Base-by-base conservation (phyloP, 2,888 invertebrate species). In the Trissolcus japonicus region DNA sequence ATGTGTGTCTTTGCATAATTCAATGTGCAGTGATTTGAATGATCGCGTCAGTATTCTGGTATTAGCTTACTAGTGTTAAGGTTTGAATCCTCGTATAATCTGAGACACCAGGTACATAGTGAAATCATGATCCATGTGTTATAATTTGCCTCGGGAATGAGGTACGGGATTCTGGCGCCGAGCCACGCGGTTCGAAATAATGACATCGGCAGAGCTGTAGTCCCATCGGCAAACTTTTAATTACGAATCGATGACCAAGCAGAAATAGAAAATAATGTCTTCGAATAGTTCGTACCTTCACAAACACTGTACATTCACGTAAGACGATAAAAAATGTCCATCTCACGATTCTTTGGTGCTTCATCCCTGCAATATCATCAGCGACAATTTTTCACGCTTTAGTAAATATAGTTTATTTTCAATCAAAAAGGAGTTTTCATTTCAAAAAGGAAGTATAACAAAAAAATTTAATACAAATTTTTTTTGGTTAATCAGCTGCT, bases 161-260 rank as follows among this genome's bases (percentile, higher is more conserved):
- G 85, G 85, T 87, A 87, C 84, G 85, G 83, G 86, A 80, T 85
- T 83, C 84, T 87, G 87, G 88, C 87, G 87, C 88, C 87, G 86
- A 84, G 83, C 14, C 35, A 35, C 35, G 35, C 85, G 84, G 84
- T 85, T 84, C 84, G 82, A 86, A 87, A 87, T 88, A 87, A 88
- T 88, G 88, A 87, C 88, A 88, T 86, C 83, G 86, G 81, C 82
- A 80, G 76, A 82, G 78, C 81, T 82, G 77, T 78, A 82, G 83
- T 85, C 84, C 82, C 85, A 84, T 86, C 85, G 83, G 84, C 83
- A 83, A 85, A 86, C 85, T 87, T 88, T 87, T 88, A 88, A 88
- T 88, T 88, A 88, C 87, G 83, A 87, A 84, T 86, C 87, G 87
- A 87, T 88, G 87, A 88, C 86, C 86, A 86, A 87, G 87, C 87